Conservation (phyloP, 2,113 vertebrate genomes). For the Clarias gariepinus region DNA sequence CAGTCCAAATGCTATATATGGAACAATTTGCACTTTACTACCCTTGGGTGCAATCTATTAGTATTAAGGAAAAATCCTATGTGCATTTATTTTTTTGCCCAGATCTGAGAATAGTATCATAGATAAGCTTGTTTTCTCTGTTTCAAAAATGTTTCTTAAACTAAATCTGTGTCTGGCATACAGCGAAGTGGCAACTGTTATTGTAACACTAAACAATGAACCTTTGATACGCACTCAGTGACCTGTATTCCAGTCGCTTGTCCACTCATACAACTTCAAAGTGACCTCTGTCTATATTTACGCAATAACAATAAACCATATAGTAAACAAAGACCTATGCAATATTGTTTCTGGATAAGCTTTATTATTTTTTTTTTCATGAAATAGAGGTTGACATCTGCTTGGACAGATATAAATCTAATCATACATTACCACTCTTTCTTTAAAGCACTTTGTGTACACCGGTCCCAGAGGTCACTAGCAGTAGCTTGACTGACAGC, state of each 20-base stretch:
- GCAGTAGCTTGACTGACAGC: slow-evolving; percentile 38
- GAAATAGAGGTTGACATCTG: neutral
- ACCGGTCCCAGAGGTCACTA: slow-evolving; percentile 23
- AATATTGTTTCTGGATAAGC: neutral
- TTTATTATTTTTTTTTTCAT: neutral
- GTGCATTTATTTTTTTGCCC: slow-evolving; percentile 8
- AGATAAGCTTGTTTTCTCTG: slow-evolving; percentile 6
- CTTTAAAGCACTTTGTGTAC: neutral
- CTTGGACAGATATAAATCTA: slow-evolving; percentile 12
- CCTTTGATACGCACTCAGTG: neutral
- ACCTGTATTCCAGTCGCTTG: neutral
- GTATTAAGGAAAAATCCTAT: slow-evolving; percentile 3
- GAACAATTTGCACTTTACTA: slow-evolving; percentile 5
- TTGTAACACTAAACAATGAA: neutral
- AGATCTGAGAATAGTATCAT: neutral
- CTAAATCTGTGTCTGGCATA: neutral
- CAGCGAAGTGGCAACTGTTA: neutral
- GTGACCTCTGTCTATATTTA: neutral
- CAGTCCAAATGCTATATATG: slow-evolving; percentile 11
- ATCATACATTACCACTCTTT: slow-evolving; percentile 1
- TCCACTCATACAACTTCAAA: neutral
- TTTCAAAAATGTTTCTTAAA: neutral
- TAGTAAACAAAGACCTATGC: neutral
- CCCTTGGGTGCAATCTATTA: slow-evolving; percentile 10
- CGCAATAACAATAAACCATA: neutral